Evolutionary conservation across 2,113 vertebrate genomes (phyloP), one percentile per base, ranked within the genome.

Genomic region (Dendropsophus ebraccatus): DNA sequence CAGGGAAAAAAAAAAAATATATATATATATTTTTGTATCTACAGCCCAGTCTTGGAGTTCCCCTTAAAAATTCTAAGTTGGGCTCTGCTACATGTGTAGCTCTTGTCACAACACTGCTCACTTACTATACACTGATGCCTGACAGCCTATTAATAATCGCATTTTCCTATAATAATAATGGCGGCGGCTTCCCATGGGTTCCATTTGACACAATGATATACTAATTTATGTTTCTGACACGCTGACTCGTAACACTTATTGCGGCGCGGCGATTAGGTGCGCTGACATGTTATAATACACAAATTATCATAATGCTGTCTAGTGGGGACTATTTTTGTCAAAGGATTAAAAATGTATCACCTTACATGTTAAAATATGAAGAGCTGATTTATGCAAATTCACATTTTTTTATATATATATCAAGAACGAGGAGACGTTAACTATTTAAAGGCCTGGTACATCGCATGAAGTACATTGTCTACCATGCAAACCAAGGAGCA

Each of bases 281-380:
- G 21, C 49, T 75, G 78, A 87, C 85, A 87, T 80, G 35, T 80
- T 81, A 47, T 87, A 73, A 81, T 81, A 72, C 80, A 86, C 78
- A 60, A 62, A 86, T 86, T 87, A 87, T 58, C 67, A 81, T 81
- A 81, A 74, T 74, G 67, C 85, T 28, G 77, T 80, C 84, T 86
- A 60, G 37, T 58, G 54, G 85, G 49, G 77, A 69, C 77, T 73
- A 74, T 81, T 74, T 62, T 81, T 81, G 47, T 58, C 58, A 81
- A 73, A 74, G 19, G 52, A 87, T 81, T 69, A 32, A 17, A 49
- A 81, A 74, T 78, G 49, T 81, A 81, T 23, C 67, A 74, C 85
- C 85, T 87, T 74, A 60, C 85, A 60, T 81, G 85, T 87, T 87
- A 87, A 87, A 74, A 73, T 87, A 87, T 81, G 85, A 74, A 87